A percentile compares a stretch with the other conserved stretches of the same genome.
Evolutionary conservation across 2,113 vertebrate species (phyloP).

Genomic region (Dromiciops gliroides): DNA sequence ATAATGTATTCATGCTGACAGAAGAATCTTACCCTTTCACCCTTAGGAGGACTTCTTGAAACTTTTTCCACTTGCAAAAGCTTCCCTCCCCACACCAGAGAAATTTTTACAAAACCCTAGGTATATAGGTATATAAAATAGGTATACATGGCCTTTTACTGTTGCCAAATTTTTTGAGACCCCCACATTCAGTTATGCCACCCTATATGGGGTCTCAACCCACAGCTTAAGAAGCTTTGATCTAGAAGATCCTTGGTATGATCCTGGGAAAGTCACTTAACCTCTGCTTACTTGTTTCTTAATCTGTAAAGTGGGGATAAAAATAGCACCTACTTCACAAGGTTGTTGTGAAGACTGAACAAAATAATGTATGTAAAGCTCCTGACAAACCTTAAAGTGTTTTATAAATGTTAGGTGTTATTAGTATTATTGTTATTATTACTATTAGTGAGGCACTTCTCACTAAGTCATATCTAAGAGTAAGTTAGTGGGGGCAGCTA

Average conservation of each 20-base stretch:
- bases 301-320: background rate
- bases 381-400: background rate
- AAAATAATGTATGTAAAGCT: background rate
- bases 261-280: background rate
- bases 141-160: too few relatives aligned
- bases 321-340: too few relatives aligned
- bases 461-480: background rate
- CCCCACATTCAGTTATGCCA: too few relatives aligned
- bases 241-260: background rate
- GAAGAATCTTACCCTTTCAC: background rate
- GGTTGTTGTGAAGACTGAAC: background rate
- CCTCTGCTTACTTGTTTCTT: background rate
- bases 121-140: too few relatives aligned
- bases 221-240: too few relatives aligned
- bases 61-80: too few relatives aligned
- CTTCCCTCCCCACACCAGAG: too few relatives aligned
- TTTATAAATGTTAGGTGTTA: background rate
- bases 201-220: too few relatives aligned
- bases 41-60: too few relatives aligned
- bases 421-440: background rate
- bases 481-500: too few relatives aligned
- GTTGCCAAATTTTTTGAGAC: too few relatives aligned
- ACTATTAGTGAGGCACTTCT: background rate
- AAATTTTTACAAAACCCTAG: too few relatives aligned
- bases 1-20: background rate